Conservation (phyloP, 2,113 vertebrate species). For the Corythoichthys haematopterus region DNA sequence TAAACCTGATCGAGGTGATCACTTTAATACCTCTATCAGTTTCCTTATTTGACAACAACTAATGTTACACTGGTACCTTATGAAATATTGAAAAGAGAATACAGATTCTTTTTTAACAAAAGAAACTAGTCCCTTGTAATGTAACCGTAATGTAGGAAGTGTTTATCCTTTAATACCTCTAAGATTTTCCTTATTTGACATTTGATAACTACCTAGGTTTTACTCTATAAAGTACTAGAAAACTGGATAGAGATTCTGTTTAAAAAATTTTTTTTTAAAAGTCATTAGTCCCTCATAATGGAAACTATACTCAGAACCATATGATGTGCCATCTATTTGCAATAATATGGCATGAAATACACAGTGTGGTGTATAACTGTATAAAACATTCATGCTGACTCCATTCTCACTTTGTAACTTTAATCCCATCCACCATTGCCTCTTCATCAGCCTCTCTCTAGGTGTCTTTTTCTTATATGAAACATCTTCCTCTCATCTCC, state of each 20-base stretch:
- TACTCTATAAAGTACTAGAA: not conserved
- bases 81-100: too few relatives aligned
- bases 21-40: not conserved
- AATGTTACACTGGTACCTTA: too few relatives aligned
- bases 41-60: not conserved
- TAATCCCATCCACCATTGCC: slow-evolving; percentile 20
- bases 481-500: slow-evolving; percentile 25
- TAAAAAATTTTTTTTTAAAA: not conserved
- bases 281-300: not conserved
- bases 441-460: slow-evolving; percentile 1
- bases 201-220: not conserved
- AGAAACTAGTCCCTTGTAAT: too few relatives aligned
- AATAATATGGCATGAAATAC: not conserved
- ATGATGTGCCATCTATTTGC: not conserved
- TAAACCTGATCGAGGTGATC: too few relatives aligned
- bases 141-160: too few relatives aligned
- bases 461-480: slow-evolving; percentile 31
- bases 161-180: too few relatives aligned
- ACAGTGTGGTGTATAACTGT: slow-evolving; percentile 3
- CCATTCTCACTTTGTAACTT: slow-evolving; percentile 14
- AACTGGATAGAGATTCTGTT: not conserved
- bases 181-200: not conserved
- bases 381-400: slow-evolving; percentile 11
- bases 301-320: not conserved
- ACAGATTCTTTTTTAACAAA: too few relatives aligned